Evolutionary conservation across 2,113 vertebrate genomes (phyloP), one percentile per base, ranked within the genome.

Genomic region (Takifugu bimaculatus): DNA sequence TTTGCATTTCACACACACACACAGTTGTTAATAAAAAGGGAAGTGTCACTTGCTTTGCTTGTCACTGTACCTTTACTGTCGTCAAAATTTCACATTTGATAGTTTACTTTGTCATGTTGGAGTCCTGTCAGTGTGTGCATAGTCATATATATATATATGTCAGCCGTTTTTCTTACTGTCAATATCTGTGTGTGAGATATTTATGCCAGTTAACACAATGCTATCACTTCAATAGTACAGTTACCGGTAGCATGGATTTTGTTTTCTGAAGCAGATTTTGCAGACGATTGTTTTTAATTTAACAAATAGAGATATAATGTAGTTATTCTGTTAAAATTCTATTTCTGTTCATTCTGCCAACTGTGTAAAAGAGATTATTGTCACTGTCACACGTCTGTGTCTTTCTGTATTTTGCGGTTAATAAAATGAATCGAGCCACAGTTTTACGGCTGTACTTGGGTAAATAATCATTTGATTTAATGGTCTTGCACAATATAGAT

Each of bases 51-150:
- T 59, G 52, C 44, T 64, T 64, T 49, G 26, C n/a, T 29, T 72
- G 54, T 66, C 44, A 72, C 63, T 78, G 65, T 70, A 64, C 42
- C 65, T 68, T 54, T 72, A 61, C 59, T 77, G 65, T 76, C 67
- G 82, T 69, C 83, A 84, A 81, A 80, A 79, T 9, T 0, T 60
- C 62, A n/a, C 55, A 7, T 15, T 45, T 11, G 6, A 39, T 15
- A 45, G 43, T 45, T 45, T 45, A 13, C 48, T 9, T 49, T 49
- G 4, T 50, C 1, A 10, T n/a, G 6, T 50, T 50, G 2, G 6
- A 25, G 15, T 10, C 35, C 7, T 32, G 35, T 70, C 20, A 44
- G 42, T 50, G 20, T 20, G 20, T 20, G 20, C 20, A 20, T 20
- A 20, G 20, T 20, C 20, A 20, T 20, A 20, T 20, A 20, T 20